Percentiles rank a stretch among this genome's conserved stretches.
Evolutionary conservation across 2,113 vertebrate species (phyloP).

Genomic region (Pseudois nayaur): DNA sequence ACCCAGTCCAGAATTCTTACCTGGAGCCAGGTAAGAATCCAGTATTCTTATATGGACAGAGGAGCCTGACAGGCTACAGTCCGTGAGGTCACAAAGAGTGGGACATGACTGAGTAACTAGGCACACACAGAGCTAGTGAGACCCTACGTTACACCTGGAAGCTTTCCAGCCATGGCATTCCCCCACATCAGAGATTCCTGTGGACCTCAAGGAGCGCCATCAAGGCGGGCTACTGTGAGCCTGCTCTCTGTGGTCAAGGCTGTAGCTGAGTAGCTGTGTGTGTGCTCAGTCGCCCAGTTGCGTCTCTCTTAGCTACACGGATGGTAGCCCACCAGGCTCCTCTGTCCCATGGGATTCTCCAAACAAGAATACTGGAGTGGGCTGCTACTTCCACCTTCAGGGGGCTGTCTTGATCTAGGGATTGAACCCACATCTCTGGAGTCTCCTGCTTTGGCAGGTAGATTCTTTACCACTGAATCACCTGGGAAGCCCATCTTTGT

Average conservation of each 20-base stretch:
- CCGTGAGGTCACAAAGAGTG: background rate
- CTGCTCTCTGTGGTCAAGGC: background rate
- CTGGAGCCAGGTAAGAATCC: background rate
- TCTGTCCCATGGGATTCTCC: background rate
- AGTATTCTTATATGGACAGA: background rate
- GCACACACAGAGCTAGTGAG: background rate
- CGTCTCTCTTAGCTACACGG: background rate
- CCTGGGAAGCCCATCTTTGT: background rate
- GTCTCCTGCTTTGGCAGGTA: background rate
- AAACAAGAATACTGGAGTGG: background rate
- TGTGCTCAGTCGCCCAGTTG: background rate
- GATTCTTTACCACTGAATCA: background rate
- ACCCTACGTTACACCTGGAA: background rate
- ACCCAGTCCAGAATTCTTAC: background rate
- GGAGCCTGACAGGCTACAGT: background rate
- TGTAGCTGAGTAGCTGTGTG: background rate
- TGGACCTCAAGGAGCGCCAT: background rate
- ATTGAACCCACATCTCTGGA: background rate
- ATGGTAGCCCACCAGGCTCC: background rate
- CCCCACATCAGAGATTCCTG: background rate
- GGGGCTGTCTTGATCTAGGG: background rate
- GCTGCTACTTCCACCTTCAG: background rate
- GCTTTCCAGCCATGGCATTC: background rate
- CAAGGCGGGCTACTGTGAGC: accelerated
- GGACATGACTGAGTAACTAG: background rate